These are phyloP conservation scores for Syngnathoides biaculeatus DNA, from an alignment of 2,113 vertebrate genomes.

Conservation along the genomic window DNA sequence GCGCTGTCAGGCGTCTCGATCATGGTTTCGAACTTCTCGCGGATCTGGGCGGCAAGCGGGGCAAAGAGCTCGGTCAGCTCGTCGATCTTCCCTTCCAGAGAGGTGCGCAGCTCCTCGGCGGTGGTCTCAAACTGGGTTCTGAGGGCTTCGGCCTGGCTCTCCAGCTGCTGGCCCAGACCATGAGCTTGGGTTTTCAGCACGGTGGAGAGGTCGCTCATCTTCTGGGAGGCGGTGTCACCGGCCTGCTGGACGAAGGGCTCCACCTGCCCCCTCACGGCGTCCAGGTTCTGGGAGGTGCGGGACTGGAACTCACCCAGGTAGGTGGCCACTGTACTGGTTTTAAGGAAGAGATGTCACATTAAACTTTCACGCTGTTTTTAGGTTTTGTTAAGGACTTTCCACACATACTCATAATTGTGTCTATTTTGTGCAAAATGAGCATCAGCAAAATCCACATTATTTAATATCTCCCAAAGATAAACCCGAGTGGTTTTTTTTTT, in stretches of 20 bases:
- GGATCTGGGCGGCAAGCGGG: conserved; percentile 65
- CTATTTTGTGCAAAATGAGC: too few species aligned
- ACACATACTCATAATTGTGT: too few species aligned
- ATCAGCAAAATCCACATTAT: too few species aligned
- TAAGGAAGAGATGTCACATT: too few species aligned
- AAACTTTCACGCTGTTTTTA: too few species aligned
- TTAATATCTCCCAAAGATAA: too few species aligned
- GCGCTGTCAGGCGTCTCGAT: conserved; percentile 61
- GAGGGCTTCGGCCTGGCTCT: conserved; percentile 58
- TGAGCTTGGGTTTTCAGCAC: conserved; percentile 64
- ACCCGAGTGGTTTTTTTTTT: too few species aligned
- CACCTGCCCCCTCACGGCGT: conserved; percentile 38
- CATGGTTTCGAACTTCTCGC: conserved; percentile 64
- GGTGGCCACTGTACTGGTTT: conserved; percentile 57
- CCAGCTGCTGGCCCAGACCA: conserved; percentile 61
- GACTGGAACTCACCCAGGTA: conserved; percentile 72
- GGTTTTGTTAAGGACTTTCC: too few species aligned
- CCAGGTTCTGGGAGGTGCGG: conserved; percentile 66
- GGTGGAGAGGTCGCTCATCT: conserved; percentile 57
- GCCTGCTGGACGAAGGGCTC: conserved; percentile 66
- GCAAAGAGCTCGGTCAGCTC: conserved; percentile 64
- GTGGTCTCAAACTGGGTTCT: conserved; percentile 68
- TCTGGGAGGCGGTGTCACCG: conserved; percentile 49
- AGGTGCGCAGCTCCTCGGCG: conserved; percentile 57
- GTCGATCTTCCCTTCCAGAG: conserved; percentile 67